Evolutionary conservation across 2,888 invertebrate species (phyloP).

Genomic region (Molorchus minor): DNA sequence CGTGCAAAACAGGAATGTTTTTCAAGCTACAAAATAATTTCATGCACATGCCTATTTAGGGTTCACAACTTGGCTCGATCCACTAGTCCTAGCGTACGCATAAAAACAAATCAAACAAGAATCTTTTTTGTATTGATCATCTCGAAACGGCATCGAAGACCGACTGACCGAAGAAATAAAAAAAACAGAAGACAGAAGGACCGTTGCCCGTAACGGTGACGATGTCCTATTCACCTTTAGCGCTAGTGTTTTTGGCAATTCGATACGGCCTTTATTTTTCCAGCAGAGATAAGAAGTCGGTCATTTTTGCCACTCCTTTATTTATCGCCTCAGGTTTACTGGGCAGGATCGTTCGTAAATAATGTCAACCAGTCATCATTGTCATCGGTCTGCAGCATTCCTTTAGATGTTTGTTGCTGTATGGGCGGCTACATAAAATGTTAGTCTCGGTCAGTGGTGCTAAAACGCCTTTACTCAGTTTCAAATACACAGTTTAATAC

Average conservation of each 20-base stretch:
- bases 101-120: background rate
- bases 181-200: slow-evolving; percentile 1
- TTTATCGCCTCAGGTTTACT: background rate
- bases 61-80: no score
- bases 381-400: no score
- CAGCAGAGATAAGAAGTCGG: background rate
- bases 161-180: slow-evolving; percentile 16
- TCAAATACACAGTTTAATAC: no score
- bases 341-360: background rate
- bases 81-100: no score
- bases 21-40: no score
- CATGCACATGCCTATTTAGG: no score
- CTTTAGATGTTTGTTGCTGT: no score
- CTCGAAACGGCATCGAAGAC: background rate
- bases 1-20: no score
- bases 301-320: background rate
- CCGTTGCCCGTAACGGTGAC: slow-evolving; percentile 16
- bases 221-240: slow-evolving; percentile 5
- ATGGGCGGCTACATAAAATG: no score
- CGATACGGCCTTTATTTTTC: background rate
- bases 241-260: slow-evolving; percentile 7
- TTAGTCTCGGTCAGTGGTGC: no score
- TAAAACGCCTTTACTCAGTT: no score
- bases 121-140: slow-evolving; percentile 3
- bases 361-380: no score